Evolutionary conservation across 2,888 invertebrate genomes (phyloP).

Genomic region (Labia minor): DNA sequence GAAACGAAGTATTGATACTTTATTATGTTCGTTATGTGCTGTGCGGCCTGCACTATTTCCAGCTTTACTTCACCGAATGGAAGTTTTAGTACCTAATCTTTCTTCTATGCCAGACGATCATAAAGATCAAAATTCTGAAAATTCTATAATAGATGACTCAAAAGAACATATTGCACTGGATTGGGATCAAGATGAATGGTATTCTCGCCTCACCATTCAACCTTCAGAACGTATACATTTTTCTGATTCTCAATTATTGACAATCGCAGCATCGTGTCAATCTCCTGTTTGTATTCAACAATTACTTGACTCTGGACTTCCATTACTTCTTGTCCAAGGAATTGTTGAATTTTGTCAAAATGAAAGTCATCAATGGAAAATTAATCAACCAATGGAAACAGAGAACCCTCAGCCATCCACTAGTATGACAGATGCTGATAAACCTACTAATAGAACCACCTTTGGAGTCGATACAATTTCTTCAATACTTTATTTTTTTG

Average conservation of each 20-base stretch:
- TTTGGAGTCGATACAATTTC: constrained; percentile 49
- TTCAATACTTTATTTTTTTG: constrained; percentile 66
- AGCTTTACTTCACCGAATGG: constrained; percentile 59
- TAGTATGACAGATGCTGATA: constrained; percentile 41
- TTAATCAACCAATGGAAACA: constrained; percentile 26
- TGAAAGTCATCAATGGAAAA: constrained; percentile 20
- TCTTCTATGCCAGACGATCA: constrained; percentile 49
- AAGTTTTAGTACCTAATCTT: constrained; percentile 45
- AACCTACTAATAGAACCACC: constrained; percentile 39
- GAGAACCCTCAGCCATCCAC: constrained; percentile 26
- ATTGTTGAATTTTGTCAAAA: constrained; percentile 42
- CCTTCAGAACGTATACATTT: constrained; percentile 45
- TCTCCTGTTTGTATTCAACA: constrained; percentile 66
- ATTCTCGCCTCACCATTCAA: constrained; percentile 42
- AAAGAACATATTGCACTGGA: constrained; percentile 21
- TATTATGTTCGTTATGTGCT: constrained; percentile 76
- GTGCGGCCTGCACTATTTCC: constrained; percentile 69
- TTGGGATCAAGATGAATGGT: constrained; percentile 21
- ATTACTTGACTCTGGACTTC: constrained; percentile 64
- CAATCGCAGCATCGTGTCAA: constrained; percentile 67
- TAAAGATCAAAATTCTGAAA: constrained; percentile 26
- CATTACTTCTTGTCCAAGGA: constrained; percentile 49
- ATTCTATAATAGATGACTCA: constrained; percentile 24
- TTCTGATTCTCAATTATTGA: constrained; percentile 57
- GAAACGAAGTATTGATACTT: constrained; percentile 74